These are phyloP conservation scores for Nemotelus nigrinus DNA, from an alignment of 2,888 invertebrate species.

Conservation along the genomic window DNA sequence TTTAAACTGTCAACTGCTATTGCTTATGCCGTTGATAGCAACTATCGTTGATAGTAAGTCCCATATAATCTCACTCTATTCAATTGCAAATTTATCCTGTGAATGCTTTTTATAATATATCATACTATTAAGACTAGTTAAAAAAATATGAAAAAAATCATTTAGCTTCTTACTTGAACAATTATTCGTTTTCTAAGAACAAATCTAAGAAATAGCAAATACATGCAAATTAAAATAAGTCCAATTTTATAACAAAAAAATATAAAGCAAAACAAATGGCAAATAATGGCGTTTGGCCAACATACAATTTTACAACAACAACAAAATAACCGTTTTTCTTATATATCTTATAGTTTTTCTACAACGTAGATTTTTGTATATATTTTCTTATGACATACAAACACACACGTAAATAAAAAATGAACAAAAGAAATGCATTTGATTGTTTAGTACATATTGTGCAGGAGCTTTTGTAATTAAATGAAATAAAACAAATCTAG, in stretches of 20 bases:
- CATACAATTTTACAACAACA: not conserved
- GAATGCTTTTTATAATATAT: slow-evolving; percentile 28
- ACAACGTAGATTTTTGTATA: slow-evolving; percentile 25
- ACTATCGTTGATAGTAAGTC: no score
- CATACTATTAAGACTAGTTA: slow-evolving; percentile 18
- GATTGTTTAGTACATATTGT: slow-evolving; percentile 30
- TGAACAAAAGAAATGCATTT: slow-evolving; percentile 19
- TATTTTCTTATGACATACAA: not conserved
- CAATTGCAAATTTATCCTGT: slow-evolving; percentile 30
- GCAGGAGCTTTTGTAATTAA: slow-evolving; percentile 40
- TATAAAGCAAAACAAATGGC: no score
- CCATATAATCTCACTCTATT: not conserved
- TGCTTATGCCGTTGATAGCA: no score
- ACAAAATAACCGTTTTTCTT: not conserved
- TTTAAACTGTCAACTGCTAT: no score
- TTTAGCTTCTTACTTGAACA: not conserved
- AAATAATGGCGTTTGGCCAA: not conserved
- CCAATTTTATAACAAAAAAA: not conserved
- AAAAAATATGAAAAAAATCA: slow-evolving; percentile 12
- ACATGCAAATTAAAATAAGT: not conserved
- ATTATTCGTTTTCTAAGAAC: not conserved
- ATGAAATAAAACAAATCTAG: slow-evolving; percentile 9
- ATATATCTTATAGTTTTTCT: not conserved
- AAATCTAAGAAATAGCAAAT: not conserved
- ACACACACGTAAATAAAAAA: slow-evolving; percentile 4